Conservation (phyloP, 2,113 vertebrate species). For the Miniopterus natalensis region DNA sequence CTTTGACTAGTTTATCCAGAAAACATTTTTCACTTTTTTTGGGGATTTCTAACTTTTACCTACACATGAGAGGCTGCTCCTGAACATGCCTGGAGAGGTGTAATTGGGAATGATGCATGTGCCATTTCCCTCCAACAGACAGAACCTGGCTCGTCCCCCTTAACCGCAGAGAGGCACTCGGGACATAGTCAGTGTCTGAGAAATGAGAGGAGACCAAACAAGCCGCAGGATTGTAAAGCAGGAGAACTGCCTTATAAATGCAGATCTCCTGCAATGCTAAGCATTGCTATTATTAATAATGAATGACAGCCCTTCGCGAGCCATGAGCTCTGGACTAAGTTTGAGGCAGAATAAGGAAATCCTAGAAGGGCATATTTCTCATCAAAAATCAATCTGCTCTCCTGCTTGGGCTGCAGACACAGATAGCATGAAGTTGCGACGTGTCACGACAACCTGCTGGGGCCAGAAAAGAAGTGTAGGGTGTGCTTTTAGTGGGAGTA, state of each 20-base stretch:
- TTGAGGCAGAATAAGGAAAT: constrained; percentile 65
- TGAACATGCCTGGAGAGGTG: constrained; percentile 53
- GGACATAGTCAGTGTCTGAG: not conserved
- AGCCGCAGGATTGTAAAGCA: constrained; percentile 46
- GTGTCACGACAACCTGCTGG: not conserved
- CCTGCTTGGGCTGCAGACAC: not conserved
- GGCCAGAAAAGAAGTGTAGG: not conserved
- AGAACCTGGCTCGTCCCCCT: constrained; percentile 51
- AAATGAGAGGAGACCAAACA: not conserved
- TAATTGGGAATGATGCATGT: constrained; percentile 55
- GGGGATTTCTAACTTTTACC: constrained; percentile 36
- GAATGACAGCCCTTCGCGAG: constrained; percentile 63
- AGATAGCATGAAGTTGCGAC: not conserved
- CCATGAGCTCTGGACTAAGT: constrained; percentile 46
- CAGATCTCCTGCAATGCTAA: constrained; percentile 49
- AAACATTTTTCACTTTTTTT: not conserved
- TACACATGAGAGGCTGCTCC: not conserved
- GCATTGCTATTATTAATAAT: constrained; percentile 55
- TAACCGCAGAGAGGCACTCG: not conserved
- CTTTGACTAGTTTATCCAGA: constrained; percentile 12
- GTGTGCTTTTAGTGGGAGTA: not conserved
- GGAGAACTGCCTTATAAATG: constrained; percentile 57
- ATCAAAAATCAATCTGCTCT: constrained; percentile 67
- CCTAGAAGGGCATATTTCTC: constrained; percentile 45
- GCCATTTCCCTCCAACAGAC: not conserved